Base-by-base conservation (phyloP, 2,888 invertebrate genomes). In the Eupithecia centaureata region DNA sequence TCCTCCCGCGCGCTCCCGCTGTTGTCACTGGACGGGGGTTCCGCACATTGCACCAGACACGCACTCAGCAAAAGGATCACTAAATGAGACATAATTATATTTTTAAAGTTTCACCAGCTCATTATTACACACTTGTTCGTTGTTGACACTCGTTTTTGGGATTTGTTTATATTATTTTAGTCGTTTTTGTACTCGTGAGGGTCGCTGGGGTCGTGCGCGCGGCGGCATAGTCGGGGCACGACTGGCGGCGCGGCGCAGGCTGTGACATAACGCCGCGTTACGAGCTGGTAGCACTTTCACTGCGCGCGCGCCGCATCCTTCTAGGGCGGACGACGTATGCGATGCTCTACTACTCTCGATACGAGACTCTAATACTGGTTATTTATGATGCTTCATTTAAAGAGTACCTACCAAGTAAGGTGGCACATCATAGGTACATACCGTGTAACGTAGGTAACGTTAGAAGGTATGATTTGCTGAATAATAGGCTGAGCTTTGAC, bases 201-300 rank as follows among this genome's bases (percentile, higher is more conserved):
- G 72, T 47, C 47, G 47, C 22, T 22, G 47, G 79, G 75, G 79
- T 80, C 64, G 90, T 89, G 87, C 90, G 82, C 90, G 86, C 90
- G 86, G 83, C 86, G 86, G 79, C 90, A 88, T 87, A 86, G 87
- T 86, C 88, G 82, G 74, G 76, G 79, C 79, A 81, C 86, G 90
- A 91, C 92, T 89, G 88, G 73, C 72, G 75, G 79, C 67, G 68
- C 69, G 65, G 70, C 76, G 78, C 76, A 72, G 76, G 80, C 84
- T 79, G 86, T 92, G 92, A 92, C 92, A 92, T 92, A 92, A 92
- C 89, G 79, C 76, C 35, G 47, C 81, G 85, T 89, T 88, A 88
- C 89, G 87, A 83, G 78, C 86, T 80, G 79, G 80, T 77, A 80
- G 80, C 86, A 91, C 91, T 92, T 92, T 92, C 92, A 91, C 92